These are phyloP conservation scores for Agrenia bidenticulata DNA, from an alignment of 2,888 invertebrate species.

Conservation along the genomic window DNA sequence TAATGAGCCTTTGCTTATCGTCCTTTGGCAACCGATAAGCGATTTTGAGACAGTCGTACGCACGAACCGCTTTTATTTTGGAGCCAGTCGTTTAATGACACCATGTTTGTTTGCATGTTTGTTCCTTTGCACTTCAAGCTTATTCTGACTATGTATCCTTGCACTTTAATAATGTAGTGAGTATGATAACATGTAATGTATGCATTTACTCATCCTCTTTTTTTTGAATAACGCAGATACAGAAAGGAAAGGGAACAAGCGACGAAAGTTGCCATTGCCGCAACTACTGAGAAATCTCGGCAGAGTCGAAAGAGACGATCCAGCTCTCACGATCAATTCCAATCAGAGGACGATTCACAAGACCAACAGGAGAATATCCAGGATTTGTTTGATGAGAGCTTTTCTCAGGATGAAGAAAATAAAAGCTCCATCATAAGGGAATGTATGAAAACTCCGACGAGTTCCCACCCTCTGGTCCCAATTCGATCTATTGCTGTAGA, in stretches of 20 bases:
- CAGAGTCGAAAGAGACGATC: constrained; percentile 12
- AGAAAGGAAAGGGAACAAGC: constrained; percentile 50
- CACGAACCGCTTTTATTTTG: not conserved
- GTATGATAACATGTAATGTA: not conserved
- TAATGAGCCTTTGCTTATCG: too few species aligned
- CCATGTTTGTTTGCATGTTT: not conserved
- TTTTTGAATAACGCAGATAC: constrained; percentile 49
- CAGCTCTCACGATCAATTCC: constrained; percentile 8
- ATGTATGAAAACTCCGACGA: not conserved
- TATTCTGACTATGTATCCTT: too few species aligned
- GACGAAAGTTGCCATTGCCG: constrained; percentile 40
- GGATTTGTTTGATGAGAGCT: constrained; percentile 1
- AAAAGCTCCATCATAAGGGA: not conserved
- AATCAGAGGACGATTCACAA: constrained; percentile 4
- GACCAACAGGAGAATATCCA: constrained; percentile 12
- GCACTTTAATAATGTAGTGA: not conserved
- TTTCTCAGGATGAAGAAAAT: constrained; percentile 18
- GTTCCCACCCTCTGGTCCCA: not conserved
- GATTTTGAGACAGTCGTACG: too few species aligned
- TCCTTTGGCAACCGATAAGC: too few species aligned
- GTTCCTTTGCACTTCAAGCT: too few species aligned
- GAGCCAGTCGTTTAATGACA: not conserved
- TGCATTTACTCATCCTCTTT: not conserved
- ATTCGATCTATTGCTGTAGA: not conserved
- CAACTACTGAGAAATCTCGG: constrained; percentile 26